Evolutionary conservation across 2,113 vertebrate genomes (phyloP).

Genomic region (Gadus chalcogrammus): DNA sequence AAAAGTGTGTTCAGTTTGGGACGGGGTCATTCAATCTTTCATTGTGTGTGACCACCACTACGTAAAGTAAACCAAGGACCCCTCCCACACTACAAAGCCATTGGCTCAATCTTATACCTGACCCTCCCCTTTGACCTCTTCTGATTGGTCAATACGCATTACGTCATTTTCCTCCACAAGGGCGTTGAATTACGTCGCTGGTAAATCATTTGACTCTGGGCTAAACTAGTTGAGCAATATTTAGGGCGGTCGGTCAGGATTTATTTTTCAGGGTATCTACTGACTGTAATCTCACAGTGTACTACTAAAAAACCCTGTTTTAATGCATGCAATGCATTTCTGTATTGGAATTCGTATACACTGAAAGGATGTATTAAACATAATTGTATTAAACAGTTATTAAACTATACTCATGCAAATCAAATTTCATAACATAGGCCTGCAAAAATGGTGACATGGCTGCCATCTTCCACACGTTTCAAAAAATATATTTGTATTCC

Average conservation of each 20-base stretch:
- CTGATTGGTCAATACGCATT: conserved; percentile 28
- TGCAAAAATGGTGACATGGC: too few species aligned
- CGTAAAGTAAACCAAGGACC: background rate
- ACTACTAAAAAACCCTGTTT: too few species aligned
- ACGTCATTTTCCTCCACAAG: conserved; percentile 22
- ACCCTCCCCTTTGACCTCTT: conserved; percentile 4
- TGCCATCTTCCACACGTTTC: too few species aligned
- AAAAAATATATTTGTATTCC: too few species aligned
- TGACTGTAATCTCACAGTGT: too few species aligned
- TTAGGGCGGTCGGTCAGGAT: background rate
- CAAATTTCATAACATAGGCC: too few species aligned
- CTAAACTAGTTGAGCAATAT: background rate
- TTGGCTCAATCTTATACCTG: conserved; percentile 35
- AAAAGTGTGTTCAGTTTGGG: too few species aligned
- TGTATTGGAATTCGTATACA: too few species aligned
- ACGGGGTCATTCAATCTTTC: background rate
- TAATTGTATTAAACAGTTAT: background rate
- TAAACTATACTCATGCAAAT: too few species aligned
- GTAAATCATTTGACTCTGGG: conserved; percentile 26
- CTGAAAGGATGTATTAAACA: too few species aligned
- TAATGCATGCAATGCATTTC: too few species aligned
- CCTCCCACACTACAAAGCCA: conserved; percentile 19
- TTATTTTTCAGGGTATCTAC: background rate
- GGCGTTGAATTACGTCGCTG: conserved; percentile 37
- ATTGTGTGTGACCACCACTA: background rate